These are phyloP conservation scores for Pseudomyrmex dendroicus DNA, from an alignment of 1,140 invertebrate genomes.

Conservation along the genomic window DNA sequence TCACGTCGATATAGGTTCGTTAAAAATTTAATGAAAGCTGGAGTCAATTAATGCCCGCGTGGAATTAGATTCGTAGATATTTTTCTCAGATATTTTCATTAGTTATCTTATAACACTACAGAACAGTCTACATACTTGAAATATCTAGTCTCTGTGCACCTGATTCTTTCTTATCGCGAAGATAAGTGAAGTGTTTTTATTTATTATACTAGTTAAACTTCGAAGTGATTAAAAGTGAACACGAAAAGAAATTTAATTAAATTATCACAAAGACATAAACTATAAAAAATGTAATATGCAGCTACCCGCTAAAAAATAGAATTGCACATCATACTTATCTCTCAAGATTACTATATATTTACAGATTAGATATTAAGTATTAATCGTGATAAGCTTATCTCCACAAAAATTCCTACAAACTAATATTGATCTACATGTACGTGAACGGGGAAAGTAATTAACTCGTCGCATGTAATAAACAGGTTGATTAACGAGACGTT, in stretches of 20 bases:
- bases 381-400: background rate
- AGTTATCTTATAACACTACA: background rate
- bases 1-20: background rate
- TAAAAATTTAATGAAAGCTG: conserved; percentile 38
- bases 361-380: background rate
- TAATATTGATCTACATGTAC: background rate
- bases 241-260: background rate
- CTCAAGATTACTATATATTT: conserved; percentile 4
- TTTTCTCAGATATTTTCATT: conserved; percentile 34
- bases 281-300: background rate
- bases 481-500: conserved; percentile 7
- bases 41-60: conserved; percentile 33
- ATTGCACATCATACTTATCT: background rate
- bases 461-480: background rate
- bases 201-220: conserved; percentile 2
- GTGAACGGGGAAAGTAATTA: background rate
- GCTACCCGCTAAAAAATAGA: background rate
- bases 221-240: background rate
- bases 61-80: conserved; percentile 20
- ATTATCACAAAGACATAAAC: background rate
- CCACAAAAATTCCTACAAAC: background rate
- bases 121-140: background rate
- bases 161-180: background rate
- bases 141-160: background rate
- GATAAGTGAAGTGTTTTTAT: background rate